A percentile compares a stretch with the other conserved stretches of the same genome.
These are phyloP conservation scores for Brachylomia viminalis DNA, from an alignment of 2,888 invertebrate genomes.

Conservation along the genomic window DNA sequence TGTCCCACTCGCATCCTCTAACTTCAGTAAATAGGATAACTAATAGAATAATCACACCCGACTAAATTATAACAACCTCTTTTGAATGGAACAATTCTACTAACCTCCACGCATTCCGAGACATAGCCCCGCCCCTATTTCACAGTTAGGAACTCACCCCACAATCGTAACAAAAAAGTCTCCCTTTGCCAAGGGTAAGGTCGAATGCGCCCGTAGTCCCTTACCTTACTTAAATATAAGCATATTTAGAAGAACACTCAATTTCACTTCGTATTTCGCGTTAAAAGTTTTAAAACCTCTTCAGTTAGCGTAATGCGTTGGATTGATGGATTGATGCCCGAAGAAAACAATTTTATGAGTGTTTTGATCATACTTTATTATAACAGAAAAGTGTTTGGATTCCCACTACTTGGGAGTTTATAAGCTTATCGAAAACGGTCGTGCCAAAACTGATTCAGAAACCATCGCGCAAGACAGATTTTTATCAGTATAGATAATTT, in stretches of 20 bases:
- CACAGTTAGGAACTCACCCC: conserved; percentile 54
- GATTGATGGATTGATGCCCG: conserved; percentile 21
- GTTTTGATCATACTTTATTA: conserved; percentile 16
- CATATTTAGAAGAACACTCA: conserved; percentile 27
- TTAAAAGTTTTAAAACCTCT: conserved; percentile 20
- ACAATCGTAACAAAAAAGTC: conserved; percentile 41
- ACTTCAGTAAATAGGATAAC: background rate
- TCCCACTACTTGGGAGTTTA: background rate
- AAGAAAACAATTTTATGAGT: background rate
- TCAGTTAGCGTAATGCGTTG: conserved; percentile 19
- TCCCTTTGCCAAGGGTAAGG: conserved; percentile 54
- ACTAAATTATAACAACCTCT: conserved; percentile 17
- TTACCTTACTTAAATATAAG: conserved; percentile 38
- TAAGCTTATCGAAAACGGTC: background rate
- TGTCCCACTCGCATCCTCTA: background rate
- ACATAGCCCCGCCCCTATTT: conserved; percentile 39
- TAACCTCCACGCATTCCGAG: conserved; percentile 33
- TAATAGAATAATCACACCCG: conserved; percentile 7
- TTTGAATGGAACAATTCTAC: conserved; percentile 26
- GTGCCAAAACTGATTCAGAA: conserved; percentile 8
- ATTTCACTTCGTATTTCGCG: conserved; percentile 14
- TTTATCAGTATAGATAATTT: background rate
- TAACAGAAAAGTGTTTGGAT: conserved; percentile 2
- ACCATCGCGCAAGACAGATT: background rate
- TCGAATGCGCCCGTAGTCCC: conserved; percentile 34